These are phyloP conservation scores for Amorpha juglandis DNA, from an alignment of 2,888 invertebrate species.

Conservation along the genomic window DNA sequence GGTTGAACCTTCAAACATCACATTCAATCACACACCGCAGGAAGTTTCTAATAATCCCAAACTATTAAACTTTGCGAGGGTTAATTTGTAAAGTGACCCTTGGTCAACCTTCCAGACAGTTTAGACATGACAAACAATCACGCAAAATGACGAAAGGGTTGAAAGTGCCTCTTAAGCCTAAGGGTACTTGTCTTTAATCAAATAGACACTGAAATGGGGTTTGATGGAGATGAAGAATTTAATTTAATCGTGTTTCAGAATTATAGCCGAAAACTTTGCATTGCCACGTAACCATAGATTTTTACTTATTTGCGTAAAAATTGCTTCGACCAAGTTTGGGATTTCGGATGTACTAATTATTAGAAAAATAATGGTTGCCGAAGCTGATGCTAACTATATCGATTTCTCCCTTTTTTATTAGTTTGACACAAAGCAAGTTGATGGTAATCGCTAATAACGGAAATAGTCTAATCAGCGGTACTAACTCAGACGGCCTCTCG, in stretches of 20 bases:
- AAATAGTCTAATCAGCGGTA: no score
- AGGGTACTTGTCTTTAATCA: slow-evolving; percentile 20
- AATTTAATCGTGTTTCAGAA: slow-evolving; percentile 6
- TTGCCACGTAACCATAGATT: not conserved
- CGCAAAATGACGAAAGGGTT: slow-evolving; percentile 10
- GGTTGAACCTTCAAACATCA: not conserved
- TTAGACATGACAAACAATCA: slow-evolving; percentile 10
- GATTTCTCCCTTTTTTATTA: no score
- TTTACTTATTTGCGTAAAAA: no score
- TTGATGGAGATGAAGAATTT: not conserved
- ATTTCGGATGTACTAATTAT: no score
- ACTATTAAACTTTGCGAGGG: slow-evolving; percentile 9
- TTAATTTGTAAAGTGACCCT: slow-evolving; percentile 12
- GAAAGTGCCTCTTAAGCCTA: slow-evolving; percentile 14
- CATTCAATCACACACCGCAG: not conserved
- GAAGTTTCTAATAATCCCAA: not conserved
- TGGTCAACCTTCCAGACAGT: slow-evolving; percentile 1
- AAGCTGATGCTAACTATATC: no score
- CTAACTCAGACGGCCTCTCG: no score
- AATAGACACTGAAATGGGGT: slow-evolving; percentile 15
- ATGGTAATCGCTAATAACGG: no score
- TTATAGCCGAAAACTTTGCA: not conserved
- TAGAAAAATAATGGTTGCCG: no score
- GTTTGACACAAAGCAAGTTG: no score
- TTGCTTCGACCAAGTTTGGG: no score